Evolutionary conservation across 2,113 vertebrate species (phyloP), one percentile per base, ranked within the genome.

Genomic region (Asarcornis scutulata): DNA sequence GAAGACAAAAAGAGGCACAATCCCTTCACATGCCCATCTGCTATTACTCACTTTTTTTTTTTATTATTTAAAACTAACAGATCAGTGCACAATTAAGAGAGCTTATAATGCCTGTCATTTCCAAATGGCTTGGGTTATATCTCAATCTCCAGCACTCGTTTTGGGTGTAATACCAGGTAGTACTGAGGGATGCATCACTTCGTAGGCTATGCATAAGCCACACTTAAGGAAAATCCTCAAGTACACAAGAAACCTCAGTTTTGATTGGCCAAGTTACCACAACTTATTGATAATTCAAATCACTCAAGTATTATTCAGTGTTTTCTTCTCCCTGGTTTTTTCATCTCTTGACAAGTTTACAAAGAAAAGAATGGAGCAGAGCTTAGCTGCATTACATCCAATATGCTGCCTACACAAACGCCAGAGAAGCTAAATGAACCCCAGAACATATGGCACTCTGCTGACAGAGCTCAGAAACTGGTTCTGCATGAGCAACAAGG

Each of bases 391-490:
- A 26, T 74, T 94, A 73, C 91, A 86, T 95, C 94, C 97, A 97
- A 98, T 95, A 97, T 97, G 96, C 83, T 95, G 97, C 97, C 96
- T 97, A 92, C 94, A 93, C 95, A 97, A 97, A 92, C 58, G 91
- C 97, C 97, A 97, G 85, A 94, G 90, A 95, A 97, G 97, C 96
- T 58, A 98, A 97, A 96, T 95, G 98, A 97, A 95, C 91, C 98
- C 92, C 88, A 20, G 96, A 97, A 91, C 98, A 98, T 98, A 98
- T 97, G 98, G 98, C 94, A 63, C 87, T 52, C 84, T 97, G 97
- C 97, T 96, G 97, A 98, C 97, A 96, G 97, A 95, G 93, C 93
- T 96, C 94, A 89, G 97, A 97, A 97, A 96, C 95, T 11, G 60
- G 97, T 93, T 97, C 96, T 96, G 95, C 97, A 81, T 76, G 91